Evolutionary conservation across 2,113 vertebrate species (phyloP).

Genomic region (Oreochromis tanganicae): DNA sequence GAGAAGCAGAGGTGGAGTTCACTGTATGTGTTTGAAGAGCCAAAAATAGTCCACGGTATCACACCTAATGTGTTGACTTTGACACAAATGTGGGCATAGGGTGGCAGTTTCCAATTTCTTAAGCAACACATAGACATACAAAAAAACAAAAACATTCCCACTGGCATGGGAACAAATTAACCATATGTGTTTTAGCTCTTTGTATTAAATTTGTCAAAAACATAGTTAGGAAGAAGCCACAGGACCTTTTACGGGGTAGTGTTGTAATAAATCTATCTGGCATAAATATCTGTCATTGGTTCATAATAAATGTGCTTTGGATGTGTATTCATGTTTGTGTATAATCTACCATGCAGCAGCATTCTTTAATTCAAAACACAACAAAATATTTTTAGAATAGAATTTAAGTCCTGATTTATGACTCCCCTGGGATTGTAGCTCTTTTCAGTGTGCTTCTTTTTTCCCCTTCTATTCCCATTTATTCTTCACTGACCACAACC

Average conservation of each 20-base stretch:
- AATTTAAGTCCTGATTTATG: neutral
- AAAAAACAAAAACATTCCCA: neutral
- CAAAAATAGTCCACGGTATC: constrained; percentile 28
- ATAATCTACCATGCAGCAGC: neutral
- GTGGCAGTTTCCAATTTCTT: neutral
- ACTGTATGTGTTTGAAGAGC: constrained; percentile 23
- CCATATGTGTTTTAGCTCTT: neutral
- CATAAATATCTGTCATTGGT: neutral
- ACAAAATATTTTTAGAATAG: neutral
- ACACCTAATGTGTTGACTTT: constrained; percentile 3
- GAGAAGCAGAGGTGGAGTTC: constrained; percentile 28
- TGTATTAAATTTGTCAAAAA: neutral
- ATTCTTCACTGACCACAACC: neutral
- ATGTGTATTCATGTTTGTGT: neutral
- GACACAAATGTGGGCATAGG: neutral
- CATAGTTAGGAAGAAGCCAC: neutral
- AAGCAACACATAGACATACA: neutral
- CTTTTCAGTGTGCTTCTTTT: neutral
- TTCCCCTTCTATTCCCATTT: neutral
- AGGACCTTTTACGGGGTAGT: neutral
- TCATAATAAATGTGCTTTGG: neutral
- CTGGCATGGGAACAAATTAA: neutral
- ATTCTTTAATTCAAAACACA: neutral
- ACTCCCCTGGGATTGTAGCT: neutral
- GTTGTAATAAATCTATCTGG: neutral